Conservation (phyloP, 1,140 invertebrate genomes). For the Melipona quadrifasciata region DNA sequence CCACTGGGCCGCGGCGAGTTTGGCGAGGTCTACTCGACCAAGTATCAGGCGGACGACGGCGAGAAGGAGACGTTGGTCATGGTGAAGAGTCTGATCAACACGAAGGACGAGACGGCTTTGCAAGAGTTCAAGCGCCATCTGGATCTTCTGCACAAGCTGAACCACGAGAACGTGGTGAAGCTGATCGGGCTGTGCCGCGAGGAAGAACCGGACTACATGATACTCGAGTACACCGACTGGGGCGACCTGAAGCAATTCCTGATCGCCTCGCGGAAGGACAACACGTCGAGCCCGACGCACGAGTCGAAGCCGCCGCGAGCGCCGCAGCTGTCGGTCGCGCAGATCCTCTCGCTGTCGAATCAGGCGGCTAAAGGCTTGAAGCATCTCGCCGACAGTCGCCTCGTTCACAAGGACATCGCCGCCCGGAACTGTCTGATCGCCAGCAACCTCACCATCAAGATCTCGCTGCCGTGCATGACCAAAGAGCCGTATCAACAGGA, state of each 20-base stretch:
- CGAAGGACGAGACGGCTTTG: slow-evolving; percentile 88
- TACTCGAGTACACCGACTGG: slow-evolving; percentile 96
- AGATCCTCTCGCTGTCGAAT: slow-evolving; percentile 87
- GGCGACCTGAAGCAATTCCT: slow-evolving; percentile 97
- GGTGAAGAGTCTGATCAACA: slow-evolving; percentile 88
- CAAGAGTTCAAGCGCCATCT: slow-evolving; percentile 94
- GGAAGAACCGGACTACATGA: slow-evolving; percentile 92
- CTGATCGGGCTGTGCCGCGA: slow-evolving; percentile 92
- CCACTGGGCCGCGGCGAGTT: slow-evolving; percentile 95
- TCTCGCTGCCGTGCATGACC: slow-evolving; percentile 90
- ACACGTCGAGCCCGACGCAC: slow-evolving; percentile 70
- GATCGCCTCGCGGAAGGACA: slow-evolving; percentile 89
- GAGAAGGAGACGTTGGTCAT: slow-evolving; percentile 84
- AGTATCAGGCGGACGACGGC: slow-evolving; percentile 73
- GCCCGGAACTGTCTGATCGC: slow-evolving; percentile 96
- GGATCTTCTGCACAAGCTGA: slow-evolving; percentile 91
- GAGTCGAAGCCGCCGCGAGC: slow-evolving; percentile 81
- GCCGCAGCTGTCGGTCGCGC: slow-evolving; percentile 86
- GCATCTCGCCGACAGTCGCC: slow-evolving; percentile 87
- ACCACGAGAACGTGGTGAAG: slow-evolving; percentile 90
- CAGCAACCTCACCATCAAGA: slow-evolving; percentile 91
- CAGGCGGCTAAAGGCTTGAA: slow-evolving; percentile 94
- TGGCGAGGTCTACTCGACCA: slow-evolving; percentile 93
- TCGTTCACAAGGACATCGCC: slow-evolving; percentile 94
- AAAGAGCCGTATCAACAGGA: slow-evolving; percentile 93